Conservation (phyloP, 2,888 invertebrate genomes). For the Drosophila nr. perissopoda region DNA sequence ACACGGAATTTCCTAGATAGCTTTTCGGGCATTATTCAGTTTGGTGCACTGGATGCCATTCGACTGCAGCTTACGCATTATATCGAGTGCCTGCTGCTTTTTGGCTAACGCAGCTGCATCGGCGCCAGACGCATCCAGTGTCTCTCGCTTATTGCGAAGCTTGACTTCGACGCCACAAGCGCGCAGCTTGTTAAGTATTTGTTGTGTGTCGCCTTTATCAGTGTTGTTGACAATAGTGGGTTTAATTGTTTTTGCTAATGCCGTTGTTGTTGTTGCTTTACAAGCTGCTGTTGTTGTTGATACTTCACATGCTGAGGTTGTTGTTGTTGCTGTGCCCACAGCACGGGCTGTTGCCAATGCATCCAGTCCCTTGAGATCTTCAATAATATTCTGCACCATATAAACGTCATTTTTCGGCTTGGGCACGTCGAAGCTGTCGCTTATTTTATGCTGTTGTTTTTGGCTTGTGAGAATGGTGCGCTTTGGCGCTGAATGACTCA, state of each 20-base stretch:
- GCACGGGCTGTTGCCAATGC: neutral
- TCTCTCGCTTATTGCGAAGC: conserved; percentile 48
- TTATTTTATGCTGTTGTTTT: conserved; percentile 26
- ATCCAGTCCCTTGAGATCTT: conserved; percentile 32
- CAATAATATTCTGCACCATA: conserved; percentile 26
- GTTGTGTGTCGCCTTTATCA: conserved; percentile 56
- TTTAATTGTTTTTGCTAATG: neutral
- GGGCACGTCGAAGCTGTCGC: conserved; percentile 2
- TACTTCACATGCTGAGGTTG: neutral
- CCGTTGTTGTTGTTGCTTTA: neutral
- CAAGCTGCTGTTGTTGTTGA: neutral
- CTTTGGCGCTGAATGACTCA: conserved; percentile 30
- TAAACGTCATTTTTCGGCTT: conserved; percentile 26
- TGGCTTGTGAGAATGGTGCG: conserved; percentile 49
- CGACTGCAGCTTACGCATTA: conserved; percentile 78
- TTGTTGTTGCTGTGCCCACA: neutral
- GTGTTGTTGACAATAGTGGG: conserved; percentile 19
- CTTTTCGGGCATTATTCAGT: conserved; percentile 42
- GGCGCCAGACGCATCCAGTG: neutral
- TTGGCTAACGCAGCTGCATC: conserved; percentile 14
- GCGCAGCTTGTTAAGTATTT: conserved; percentile 75
- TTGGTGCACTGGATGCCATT: conserved; percentile 77
- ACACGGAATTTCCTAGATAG: neutral
- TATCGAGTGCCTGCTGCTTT: conserved; percentile 60
- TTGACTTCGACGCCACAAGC: conserved; percentile 80